These are phyloP conservation scores for Petromus typicus DNA, from an alignment of 2,113 vertebrate species.

Conservation along the genomic window DNA sequence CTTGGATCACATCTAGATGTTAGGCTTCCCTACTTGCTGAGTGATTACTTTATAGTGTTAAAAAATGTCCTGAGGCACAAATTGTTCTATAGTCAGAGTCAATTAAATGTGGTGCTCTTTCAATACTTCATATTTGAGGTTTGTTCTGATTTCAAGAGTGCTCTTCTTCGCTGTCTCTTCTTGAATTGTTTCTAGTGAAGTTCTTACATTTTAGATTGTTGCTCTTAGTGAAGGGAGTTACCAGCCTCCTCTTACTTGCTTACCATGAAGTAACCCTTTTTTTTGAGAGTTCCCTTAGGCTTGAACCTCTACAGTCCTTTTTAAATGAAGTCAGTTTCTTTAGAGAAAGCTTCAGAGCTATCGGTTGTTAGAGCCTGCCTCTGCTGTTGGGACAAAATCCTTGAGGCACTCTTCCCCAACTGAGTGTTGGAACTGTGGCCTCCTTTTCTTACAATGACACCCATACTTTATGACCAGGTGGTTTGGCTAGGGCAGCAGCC, in stretches of 20 bases:
- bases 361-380: background rate
- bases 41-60: slow-evolving; percentile 33
- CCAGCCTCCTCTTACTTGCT: slow-evolving; percentile 4
- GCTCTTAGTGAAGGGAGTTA: slow-evolving; percentile 6
- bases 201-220: background rate
- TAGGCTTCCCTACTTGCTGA: background rate
- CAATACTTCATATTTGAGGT: background rate
- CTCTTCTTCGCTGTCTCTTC: background rate
- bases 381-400: background rate
- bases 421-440: background rate
- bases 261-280: background rate
- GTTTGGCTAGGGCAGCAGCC: background rate
- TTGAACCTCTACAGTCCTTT: background rate
- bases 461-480: background rate
- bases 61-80: background rate
- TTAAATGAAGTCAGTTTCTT: background rate
- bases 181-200: background rate
- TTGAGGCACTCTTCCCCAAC: background rate
- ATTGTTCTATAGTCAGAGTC: slow-evolving; percentile 7
- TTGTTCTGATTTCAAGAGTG: slow-evolving; percentile 7
- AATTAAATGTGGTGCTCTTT: slow-evolving; percentile 32
- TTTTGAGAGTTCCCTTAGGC: background rate
- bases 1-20: background rate
- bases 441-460: background rate
- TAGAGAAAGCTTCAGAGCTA: background rate